Evolutionary conservation across 1,140 invertebrate species (phyloP), one percentile per base, ranked within the genome.

Genomic region (Meloidogyne floridensis): DNA sequence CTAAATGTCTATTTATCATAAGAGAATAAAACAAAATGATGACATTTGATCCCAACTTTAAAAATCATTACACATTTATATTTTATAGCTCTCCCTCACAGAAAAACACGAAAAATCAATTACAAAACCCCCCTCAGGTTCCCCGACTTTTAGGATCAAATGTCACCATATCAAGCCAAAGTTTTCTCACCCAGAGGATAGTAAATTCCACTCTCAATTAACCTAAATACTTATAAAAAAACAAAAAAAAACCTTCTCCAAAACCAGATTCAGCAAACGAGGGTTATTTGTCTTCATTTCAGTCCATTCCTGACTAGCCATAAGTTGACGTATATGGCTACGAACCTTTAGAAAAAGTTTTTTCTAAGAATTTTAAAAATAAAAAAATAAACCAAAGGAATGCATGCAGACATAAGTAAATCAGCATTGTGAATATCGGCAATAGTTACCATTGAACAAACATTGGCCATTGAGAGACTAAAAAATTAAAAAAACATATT

Each of bases 341-440:
- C 82, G 79, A 70, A 85, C 85, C 85, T 87, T 71, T 32, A 86
- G 43, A 3, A 2, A 69, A n/a, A n/a, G 5, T n/a, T 18, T 18
- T 47, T 32, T 32, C 32, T 6, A 32, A 20, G 18, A 53, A 32
- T 71, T 59, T 11, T 20, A 54, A 20, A 18, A n/a, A 42, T n/a
- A 72, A 80, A 11, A 51, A 15, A 9, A 5, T 4, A 80, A 51
- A 88, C 84, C 20, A 89, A 76, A 18, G 86, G 86, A 80, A 85
- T 81, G 53, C 87, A 90, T 47, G 84, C 81, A 70, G 82, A 80
- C 69, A 86, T 83, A 11, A 89, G 74, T 43, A 84, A 20, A 47
- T 83, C 78, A 42, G 87, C 89, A 70, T 88, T 88, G 69, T 88
- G 83, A n/a, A 73, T 18, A 65, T 89, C 87, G 2, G 87, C 88